These are phyloP conservation scores for Boleophthalmus pectinirostris DNA, from an alignment of 2,113 vertebrate genomes.

Conservation along the genomic window DNA sequence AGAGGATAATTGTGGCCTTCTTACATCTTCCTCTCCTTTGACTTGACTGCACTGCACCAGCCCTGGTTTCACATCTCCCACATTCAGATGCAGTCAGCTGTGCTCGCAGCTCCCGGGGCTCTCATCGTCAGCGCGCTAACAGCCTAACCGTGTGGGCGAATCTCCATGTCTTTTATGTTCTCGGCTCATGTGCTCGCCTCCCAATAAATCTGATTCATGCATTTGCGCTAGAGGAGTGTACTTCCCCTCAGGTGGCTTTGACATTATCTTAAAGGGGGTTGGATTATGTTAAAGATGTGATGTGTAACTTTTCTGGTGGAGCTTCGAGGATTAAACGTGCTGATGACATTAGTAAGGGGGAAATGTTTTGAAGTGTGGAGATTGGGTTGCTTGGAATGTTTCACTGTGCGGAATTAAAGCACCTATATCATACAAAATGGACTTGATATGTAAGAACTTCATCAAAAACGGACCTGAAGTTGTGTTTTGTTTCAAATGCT, in stretches of 20 bases:
- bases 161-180: conserved; percentile 18
- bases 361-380: no score
- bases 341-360: no score
- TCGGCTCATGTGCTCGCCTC: conserved; percentile 12
- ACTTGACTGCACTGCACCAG: conserved; percentile 65
- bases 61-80: conserved; percentile 51
- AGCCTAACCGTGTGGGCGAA: conserved; percentile 1
- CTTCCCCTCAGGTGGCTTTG: conserved; percentile 32
- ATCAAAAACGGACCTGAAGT: no score
- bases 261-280: no score
- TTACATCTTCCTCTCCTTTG: conserved; percentile 42
- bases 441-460: no score
- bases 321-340: no score
- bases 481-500: no score
- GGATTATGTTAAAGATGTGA: neutral
- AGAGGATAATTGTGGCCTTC: conserved; percentile 46
- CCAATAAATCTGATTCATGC: conserved; percentile 31
- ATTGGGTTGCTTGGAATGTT: no score
- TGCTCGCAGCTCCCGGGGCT: conserved; percentile 45
- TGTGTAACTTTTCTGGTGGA: neutral
- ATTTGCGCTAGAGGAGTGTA: conserved; percentile 36
- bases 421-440: no score
- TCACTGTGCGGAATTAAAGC: no score
- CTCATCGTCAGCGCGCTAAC: conserved; percentile 19
- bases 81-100: conserved; percentile 50